A percentile compares a stretch with the other conserved stretches of the same genome.
These are phyloP conservation scores for Leptopilina clavipes DNA, from an alignment of 1,140 invertebrate species.

Conservation along the genomic window DNA sequence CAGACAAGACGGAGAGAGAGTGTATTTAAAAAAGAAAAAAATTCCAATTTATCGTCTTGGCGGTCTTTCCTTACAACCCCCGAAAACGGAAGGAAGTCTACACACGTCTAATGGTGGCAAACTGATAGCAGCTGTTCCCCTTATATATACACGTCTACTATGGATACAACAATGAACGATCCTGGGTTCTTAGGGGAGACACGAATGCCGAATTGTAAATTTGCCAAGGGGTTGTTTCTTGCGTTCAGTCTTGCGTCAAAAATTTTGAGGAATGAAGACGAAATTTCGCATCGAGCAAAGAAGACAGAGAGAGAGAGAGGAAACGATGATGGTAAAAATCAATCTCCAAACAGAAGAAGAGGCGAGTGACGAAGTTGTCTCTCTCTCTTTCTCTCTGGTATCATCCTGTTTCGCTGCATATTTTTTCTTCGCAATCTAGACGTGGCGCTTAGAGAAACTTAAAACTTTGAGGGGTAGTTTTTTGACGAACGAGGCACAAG, in stretches of 20 bases:
- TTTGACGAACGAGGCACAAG: conserved; percentile 57
- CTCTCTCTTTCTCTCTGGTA: conserved; percentile 42
- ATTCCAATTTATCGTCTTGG: conserved; percentile 42
- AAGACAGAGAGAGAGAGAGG: not conserved
- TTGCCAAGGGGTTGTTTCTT: conserved; percentile 56
- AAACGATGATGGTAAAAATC: conserved; percentile 36
- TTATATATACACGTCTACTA: not conserved
- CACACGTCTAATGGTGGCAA: conserved; percentile 44
- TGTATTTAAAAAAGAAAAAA: not conserved
- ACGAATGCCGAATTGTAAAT: conserved; percentile 57
- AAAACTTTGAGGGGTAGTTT: conserved; percentile 54
- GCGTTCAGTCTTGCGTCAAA: conserved; percentile 28
- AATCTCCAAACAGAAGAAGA: conserved; percentile 45
- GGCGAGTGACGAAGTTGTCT: not conserved
- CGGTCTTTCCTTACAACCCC: conserved; percentile 35
- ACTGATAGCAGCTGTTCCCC: conserved; percentile 57
- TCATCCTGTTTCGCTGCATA: conserved; percentile 52
- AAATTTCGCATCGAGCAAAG: conserved; percentile 16
- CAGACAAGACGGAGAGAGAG: not conserved
- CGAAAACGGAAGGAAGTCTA: conserved; percentile 36
- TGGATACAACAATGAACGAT: conserved; percentile 57
- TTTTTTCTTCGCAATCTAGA: conserved; percentile 60
- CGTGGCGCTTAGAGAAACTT: conserved; percentile 52
- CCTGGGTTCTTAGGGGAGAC: conserved; percentile 36
- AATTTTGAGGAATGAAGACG: conserved; percentile 5